Conservation (phyloP, 2,888 invertebrate genomes). For the Seira ritae region DNA sequence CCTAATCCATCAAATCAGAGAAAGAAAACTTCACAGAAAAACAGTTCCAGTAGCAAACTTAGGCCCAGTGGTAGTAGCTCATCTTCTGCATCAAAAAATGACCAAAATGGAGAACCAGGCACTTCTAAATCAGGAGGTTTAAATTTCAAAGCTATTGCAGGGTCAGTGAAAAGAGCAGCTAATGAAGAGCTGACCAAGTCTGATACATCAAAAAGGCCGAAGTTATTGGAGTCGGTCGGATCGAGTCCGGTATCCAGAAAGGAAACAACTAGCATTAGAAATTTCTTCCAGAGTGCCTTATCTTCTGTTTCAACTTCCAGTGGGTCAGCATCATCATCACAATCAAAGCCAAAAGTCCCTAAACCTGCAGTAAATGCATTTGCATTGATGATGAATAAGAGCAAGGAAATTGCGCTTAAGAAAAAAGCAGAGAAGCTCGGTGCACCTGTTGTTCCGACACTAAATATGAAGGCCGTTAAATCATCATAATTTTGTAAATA, state of each 20-base stretch:
- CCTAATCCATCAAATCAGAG: background rate
- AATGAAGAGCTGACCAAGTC: conserved; percentile 14
- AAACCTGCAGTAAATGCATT: conserved; percentile 65
- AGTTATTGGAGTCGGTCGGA: background rate
- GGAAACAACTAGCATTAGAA: conserved; percentile 16
- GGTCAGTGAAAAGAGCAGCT: conserved; percentile 28
- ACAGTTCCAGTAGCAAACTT: no score
- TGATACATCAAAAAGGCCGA: conserved; percentile 19
- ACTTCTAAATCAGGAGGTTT: no score
- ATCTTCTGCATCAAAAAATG: no score
- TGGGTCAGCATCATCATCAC: background rate
- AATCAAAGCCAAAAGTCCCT: background rate
- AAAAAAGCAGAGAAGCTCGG: conserved; percentile 58
- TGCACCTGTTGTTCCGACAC: background rate
- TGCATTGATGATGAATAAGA: conserved; percentile 67
- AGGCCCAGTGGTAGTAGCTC: no score
- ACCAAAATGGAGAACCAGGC: no score
- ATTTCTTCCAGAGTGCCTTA: conserved; percentile 23
- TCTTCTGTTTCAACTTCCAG: background rate
- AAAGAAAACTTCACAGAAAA: background rate
- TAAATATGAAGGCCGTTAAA: conserved; percentile 28
- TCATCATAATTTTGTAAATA: no score
- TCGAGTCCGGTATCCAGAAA: background rate
- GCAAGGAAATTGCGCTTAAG: conserved; percentile 63
- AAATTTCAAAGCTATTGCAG: no score